These are phyloP conservation scores for Ephestia elutella DNA, from an alignment of 1,140 invertebrate species.

Conservation along the genomic window DNA sequence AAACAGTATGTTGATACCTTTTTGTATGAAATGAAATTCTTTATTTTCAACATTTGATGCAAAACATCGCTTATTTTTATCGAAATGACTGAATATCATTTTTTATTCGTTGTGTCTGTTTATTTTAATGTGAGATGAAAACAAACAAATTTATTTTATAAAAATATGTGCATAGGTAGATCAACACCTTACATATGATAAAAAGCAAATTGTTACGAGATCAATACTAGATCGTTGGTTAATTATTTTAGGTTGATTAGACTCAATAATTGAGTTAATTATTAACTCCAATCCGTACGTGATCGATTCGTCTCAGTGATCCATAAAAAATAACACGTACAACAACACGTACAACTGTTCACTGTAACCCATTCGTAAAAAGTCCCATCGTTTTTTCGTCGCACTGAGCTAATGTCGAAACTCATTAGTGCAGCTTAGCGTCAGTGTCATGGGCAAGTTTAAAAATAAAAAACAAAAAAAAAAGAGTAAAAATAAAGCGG, in stretches of 20 bases:
- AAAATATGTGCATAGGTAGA: no score
- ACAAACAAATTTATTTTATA: no score
- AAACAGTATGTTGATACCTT: no score
- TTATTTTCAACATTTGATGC: no score
- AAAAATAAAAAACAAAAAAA: constrained; percentile 52
- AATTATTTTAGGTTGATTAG: constrained; percentile 1
- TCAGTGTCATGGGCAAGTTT: constrained; percentile 68
- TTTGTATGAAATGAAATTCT: no score
- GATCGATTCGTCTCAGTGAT: constrained; percentile 12
- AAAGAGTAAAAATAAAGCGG: constrained; percentile 38
- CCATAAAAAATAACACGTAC: no score
- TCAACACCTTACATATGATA: no score
- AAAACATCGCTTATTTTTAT: no score
- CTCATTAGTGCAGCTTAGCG: constrained; percentile 67
- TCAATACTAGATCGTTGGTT: not conserved
- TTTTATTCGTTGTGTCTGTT: no score
- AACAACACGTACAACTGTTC: constrained; percentile 17
- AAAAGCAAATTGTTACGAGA: constrained; percentile 6
- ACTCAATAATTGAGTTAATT: no score
- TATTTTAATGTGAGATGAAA: no score
- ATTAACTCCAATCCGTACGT: constrained; percentile 4
- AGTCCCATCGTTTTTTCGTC: constrained; percentile 41
- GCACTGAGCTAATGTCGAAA: constrained; percentile 64
- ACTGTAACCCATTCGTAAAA: constrained; percentile 55
- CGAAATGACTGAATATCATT: no score